Percentiles rank a stretch among this genome's conserved stretches.
Evolutionary conservation across 2,797 vertebrate species (phyloP).

Genomic region (Intellagama lesueurii): DNA sequence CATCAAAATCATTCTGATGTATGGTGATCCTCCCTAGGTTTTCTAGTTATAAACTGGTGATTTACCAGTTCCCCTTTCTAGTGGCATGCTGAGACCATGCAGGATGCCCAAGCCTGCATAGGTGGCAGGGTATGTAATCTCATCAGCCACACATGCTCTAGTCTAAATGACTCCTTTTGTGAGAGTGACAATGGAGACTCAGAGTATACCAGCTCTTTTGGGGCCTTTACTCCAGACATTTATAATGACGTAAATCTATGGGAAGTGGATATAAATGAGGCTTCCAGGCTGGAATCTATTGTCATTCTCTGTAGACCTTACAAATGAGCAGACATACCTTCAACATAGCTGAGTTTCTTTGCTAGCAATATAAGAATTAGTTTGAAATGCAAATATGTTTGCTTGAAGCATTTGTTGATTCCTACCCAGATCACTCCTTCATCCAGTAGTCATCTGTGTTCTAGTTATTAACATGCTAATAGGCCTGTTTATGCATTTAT

Average conservation of each 20-base stretch:
- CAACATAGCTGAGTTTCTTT: neutral
- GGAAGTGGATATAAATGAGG: neutral
- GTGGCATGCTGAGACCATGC: too few relatives aligned
- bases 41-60: too few relatives aligned
- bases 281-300: neutral
- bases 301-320: neutral
- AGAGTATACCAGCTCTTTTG: too few relatives aligned
- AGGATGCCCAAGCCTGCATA: too few relatives aligned
- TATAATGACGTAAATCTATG: neutral
- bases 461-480: neutral
- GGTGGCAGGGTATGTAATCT: too few relatives aligned
- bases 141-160: too few relatives aligned
- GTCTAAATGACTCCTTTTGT: too few relatives aligned
- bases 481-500: neutral
- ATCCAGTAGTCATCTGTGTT: neutral
- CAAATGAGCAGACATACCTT: neutral
- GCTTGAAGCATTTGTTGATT: neutral
- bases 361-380: neutral
- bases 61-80: too few relatives aligned
- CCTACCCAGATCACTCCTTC: neutral
- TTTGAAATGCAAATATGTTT: neutral
- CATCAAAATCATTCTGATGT: too few relatives aligned
- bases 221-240: neutral
- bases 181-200: too few relatives aligned
- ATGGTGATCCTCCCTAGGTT: too few relatives aligned